Conservation (phyloP, 2,888 invertebrate species). For the Platynereis dumerilii region DNA sequence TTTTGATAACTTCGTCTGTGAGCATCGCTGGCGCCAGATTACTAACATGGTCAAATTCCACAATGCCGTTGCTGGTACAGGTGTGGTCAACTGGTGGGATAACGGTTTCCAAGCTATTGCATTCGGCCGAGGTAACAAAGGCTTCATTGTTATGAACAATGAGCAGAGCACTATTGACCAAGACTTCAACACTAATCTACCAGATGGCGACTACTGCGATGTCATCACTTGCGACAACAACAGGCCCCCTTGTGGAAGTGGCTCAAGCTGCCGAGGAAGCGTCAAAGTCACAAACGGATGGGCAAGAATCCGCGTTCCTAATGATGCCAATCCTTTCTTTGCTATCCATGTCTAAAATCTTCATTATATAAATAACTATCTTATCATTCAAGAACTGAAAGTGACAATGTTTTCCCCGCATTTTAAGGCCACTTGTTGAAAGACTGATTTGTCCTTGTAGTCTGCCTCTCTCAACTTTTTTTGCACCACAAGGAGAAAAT, state of each 20-base stretch:
- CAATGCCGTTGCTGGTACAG: constrained; percentile 50
- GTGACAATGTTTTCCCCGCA: too few species aligned
- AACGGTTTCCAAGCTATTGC: constrained; percentile 52
- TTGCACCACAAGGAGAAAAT: too few species aligned
- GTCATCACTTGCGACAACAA: constrained; percentile 49
- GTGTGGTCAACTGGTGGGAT: constrained; percentile 47
- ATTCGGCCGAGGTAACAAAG: constrained; percentile 54
- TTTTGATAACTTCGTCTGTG: constrained; percentile 58
- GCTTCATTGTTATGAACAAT: constrained; percentile 58
- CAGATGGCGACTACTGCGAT: constrained; percentile 59
- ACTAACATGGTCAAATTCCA: constrained; percentile 58
- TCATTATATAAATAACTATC: too few species aligned
- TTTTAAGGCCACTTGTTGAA: too few species aligned
- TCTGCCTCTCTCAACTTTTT: too few species aligned
- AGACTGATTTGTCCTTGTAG: too few species aligned
- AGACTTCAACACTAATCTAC: constrained; percentile 54
- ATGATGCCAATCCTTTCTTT: constrained; percentile 71
- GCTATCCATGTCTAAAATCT: constrained; percentile 70
- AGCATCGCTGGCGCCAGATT: constrained; percentile 57
- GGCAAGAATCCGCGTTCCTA: constrained; percentile 69
- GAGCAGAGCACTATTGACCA: constrained; percentile 46
- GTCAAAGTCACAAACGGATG: constrained; percentile 71
- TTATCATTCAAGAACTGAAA: too few species aligned
- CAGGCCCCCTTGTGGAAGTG: constrained; percentile 12
- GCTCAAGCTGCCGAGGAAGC: constrained; percentile 26